Conservation (phyloP, 2,113 vertebrate genomes). For the Ictalurus punctatus region DNA sequence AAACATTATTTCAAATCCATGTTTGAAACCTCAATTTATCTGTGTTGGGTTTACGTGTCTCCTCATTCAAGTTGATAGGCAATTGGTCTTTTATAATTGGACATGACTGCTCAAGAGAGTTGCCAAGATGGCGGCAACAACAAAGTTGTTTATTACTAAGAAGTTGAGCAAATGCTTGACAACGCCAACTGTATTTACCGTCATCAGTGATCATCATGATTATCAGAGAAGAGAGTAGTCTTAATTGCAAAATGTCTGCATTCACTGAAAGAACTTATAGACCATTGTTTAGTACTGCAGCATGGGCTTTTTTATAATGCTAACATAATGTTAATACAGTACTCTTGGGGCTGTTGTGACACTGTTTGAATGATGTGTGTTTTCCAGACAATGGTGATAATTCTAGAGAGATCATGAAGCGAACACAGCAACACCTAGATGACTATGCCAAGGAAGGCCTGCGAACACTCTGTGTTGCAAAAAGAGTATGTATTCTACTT, state of each 20-base stretch:
- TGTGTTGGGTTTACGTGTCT: neutral
- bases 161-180: neutral
- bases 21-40: neutral
- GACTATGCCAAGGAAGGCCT: constrained; percentile 85
- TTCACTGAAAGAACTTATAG: neutral
- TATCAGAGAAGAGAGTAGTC: neutral
- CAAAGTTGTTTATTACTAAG: neutral
- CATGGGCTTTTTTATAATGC: neutral
- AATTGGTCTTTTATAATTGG: neutral
- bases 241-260: neutral
- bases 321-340: neutral
- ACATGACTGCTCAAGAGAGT: neutral
- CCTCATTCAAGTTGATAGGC: neutral
- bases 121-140: neutral
- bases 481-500: constrained; percentile 75
- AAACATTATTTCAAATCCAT: neutral
- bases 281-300: neutral
- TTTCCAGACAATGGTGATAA: constrained; percentile 30
- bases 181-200: too few species aligned
- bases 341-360: neutral
- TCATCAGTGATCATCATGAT: neutral
- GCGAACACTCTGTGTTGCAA: constrained; percentile 90
- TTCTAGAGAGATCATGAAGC: constrained; percentile 67
- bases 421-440: constrained; percentile 86
- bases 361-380: neutral